Evolutionary conservation across 1,140 invertebrate genomes (phyloP).

Genomic region (Euschistus heros): DNA sequence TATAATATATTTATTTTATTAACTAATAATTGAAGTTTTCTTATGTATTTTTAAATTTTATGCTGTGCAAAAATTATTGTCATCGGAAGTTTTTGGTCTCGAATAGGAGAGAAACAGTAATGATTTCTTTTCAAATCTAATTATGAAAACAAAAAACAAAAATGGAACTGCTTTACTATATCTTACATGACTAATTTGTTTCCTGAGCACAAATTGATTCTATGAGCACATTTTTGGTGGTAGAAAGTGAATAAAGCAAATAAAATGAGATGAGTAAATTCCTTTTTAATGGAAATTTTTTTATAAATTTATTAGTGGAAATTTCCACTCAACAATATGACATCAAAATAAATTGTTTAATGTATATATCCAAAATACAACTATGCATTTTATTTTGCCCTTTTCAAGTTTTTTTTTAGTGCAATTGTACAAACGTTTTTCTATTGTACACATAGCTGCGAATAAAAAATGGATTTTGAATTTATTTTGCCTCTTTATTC

Average conservation of each 20-base stretch:
- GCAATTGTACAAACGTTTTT: too few species aligned
- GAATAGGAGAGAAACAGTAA: neutral
- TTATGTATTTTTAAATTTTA: neutral
- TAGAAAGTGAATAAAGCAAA: neutral
- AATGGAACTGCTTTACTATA: neutral
- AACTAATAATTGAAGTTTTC: neutral
- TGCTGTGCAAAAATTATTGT: neutral
- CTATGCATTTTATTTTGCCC: neutral
- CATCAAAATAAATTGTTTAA: neutral
- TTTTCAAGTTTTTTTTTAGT: neutral
- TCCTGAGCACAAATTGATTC: conserved; percentile 5
- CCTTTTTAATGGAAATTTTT: neutral
- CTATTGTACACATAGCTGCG: too few species aligned
- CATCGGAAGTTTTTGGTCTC: conserved; percentile 2
- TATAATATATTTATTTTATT: neutral
- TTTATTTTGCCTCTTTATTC: too few species aligned
- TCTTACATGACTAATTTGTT: conserved; percentile 9
- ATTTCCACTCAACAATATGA: neutral
- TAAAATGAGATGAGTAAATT: neutral
- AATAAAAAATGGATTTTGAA: too few species aligned
- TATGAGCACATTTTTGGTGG: conserved; percentile 8
- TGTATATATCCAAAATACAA: neutral
- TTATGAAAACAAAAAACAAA: neutral
- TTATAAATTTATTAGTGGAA: neutral
- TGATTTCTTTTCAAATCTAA: neutral